A percentile compares a stretch with the other conserved stretches of the same genome.
Evolutionary conservation across 2,888 invertebrate genomes (phyloP).

Genomic region (Ochropacha duplaris): DNA sequence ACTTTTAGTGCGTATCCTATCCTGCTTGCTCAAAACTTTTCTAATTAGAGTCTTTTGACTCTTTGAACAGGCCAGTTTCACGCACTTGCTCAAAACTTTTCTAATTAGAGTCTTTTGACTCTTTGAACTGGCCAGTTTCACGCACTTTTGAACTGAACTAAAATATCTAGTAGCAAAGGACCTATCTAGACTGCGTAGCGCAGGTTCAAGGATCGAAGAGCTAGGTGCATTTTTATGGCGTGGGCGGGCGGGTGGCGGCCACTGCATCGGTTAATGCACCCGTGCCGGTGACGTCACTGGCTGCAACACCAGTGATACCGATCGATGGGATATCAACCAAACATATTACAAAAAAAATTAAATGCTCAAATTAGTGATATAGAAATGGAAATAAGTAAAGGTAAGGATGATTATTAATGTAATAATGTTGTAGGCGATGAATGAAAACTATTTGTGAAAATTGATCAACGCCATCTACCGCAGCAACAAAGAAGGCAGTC

Average conservation of each 20-base stretch:
- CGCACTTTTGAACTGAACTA: conserved; percentile 7
- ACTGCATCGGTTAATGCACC: conserved; percentile 64
- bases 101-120: background rate
- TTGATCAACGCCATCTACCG: background rate
- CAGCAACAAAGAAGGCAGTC: background rate
- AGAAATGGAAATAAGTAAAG: background rate
- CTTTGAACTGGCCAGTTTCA: background rate
- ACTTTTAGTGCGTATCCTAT: background rate
- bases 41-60: background rate
- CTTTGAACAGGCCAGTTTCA: conserved; percentile 1
- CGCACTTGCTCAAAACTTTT: background rate
- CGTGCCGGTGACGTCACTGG: conserved; percentile 61
- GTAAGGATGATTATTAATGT: background rate
- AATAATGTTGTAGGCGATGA: background rate
- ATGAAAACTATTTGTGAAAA: too few species aligned
- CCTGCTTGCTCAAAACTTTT: background rate
- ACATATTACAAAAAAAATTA: conserved; percentile 21
- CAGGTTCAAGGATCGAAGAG: conserved; percentile 51
- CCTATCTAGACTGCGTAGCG: conserved; percentile 22
- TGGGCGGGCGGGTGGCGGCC: conserved; percentile 52
- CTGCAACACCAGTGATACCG: conserved; percentile 34
- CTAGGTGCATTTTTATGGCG: conserved; percentile 46
- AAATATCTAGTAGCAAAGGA: conserved; percentile 10
- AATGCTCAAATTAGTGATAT: background rate
- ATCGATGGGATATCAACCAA: conserved; percentile 31